Percentiles rank a stretch among this genome's conserved stretches.
Conservation (phyloP, 2,797 vertebrate genomes). For the Schizopygopsis malacanthus region DNA sequence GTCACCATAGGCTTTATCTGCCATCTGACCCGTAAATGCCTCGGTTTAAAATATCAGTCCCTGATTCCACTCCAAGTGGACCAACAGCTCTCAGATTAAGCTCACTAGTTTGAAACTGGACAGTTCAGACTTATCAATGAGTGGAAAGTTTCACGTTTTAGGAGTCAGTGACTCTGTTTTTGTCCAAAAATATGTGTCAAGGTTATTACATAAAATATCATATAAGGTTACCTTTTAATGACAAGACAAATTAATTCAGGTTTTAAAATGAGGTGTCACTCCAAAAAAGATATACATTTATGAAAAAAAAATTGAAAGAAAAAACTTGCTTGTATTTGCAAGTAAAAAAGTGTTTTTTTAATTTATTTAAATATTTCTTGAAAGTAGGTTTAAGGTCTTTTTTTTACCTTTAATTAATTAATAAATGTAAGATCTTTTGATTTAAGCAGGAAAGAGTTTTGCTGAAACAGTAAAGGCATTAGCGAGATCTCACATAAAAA, state of each 20-base stretch:
- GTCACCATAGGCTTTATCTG: conserved; percentile 27
- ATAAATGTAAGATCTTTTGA: too few species aligned
- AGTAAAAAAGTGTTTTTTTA: neutral
- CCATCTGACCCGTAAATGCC: conserved; percentile 10
- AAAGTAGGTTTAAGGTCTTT: too few species aligned
- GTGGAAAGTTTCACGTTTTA: neutral
- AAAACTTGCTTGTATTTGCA: neutral
- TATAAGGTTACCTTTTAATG: neutral
- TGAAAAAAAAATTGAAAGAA: neutral
- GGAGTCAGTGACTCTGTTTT: neutral
- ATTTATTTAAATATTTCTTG: neutral
- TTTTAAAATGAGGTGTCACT: neutral
- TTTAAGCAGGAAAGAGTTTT: neutral
- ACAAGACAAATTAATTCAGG: neutral
- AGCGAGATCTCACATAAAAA: neutral
- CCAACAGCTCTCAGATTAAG: conserved; percentile 21
- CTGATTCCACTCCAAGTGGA: conserved; percentile 16
- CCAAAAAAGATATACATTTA: neutral
- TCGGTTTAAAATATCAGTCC: conserved; percentile 20
- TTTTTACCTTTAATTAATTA: too few species aligned
- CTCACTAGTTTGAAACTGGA: neutral
- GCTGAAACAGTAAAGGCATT: neutral
- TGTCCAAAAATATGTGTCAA: neutral
- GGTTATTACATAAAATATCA: conserved; percentile 1
- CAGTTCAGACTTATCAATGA: conserved; percentile 14